Percentiles rank a stretch among this genome's conserved stretches.
Evolutionary conservation across 2,797 vertebrate species (phyloP).

Genomic region (Intellagama lesueurii): DNA sequence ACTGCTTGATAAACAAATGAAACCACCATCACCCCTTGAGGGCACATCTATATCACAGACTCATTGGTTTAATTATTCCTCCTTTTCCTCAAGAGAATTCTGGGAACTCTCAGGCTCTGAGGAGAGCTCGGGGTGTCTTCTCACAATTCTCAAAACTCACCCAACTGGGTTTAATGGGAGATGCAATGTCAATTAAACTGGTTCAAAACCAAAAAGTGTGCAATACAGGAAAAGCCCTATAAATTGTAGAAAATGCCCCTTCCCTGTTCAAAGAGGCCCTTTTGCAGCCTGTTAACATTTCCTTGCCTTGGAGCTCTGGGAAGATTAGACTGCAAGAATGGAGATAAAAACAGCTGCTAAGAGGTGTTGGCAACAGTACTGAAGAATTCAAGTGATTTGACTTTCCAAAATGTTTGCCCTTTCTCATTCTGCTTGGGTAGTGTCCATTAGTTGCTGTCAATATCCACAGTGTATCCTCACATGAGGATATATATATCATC

Average conservation of each 20-base stretch:
- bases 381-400: background rate
- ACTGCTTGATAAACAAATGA: background rate
- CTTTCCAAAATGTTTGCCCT: background rate
- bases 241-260: background rate
- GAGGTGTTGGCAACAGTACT: background rate
- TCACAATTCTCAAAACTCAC: background rate
- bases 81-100: background rate
- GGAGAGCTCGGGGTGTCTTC: too few relatives aligned
- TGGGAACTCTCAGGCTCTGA: background rate
- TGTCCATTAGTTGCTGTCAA: background rate
- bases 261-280: background rate
- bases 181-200: background rate
- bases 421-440: background rate
- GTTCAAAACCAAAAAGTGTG: background rate
- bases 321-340: background rate
- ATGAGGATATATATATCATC: background rate
- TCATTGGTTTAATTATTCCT: background rate
- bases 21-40: background rate
- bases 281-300: constrained; percentile 17
- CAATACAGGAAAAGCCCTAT: background rate
- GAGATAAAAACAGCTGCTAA: constrained; percentile 9
- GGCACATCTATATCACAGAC: background rate
- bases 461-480: background rate
- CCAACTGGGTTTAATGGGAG: background rate
- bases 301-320: constrained; percentile 2